Conservation (phyloP, 2,113 vertebrate species). For the Passer montanus region DNA sequence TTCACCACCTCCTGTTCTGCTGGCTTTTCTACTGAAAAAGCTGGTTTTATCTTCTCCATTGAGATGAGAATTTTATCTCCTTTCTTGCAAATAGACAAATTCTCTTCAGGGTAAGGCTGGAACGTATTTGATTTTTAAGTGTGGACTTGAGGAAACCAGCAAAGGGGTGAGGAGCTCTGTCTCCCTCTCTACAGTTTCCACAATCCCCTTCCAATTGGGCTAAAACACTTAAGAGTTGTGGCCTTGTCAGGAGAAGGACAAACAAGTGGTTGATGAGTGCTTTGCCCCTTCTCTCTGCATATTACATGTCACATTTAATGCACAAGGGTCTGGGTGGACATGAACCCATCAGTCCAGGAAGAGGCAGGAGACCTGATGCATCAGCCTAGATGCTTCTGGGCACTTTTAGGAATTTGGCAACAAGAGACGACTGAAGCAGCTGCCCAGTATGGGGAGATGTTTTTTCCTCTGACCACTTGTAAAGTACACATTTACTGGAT, state of each 20-base stretch:
- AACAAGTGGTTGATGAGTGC: background rate
- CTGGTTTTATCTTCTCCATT: background rate
- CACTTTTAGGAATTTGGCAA: conserved; percentile 35
- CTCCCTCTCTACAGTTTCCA: background rate
- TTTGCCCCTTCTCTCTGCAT: background rate
- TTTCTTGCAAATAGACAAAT: background rate
- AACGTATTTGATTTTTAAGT: background rate
- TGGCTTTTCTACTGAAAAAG: background rate
- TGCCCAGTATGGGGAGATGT: conserved; percentile 29
- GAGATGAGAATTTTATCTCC: background rate
- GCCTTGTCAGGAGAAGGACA: background rate
- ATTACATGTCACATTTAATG: background rate
- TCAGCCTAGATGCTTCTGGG: background rate
- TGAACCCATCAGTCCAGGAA: background rate
- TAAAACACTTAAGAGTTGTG: background rate
- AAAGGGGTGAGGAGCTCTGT: background rate
- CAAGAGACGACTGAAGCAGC: background rate
- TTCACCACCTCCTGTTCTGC: background rate
- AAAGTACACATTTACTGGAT: conserved; percentile 29
- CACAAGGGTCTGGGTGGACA: background rate
- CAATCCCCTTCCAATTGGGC: background rate
- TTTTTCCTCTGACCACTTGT: conserved; percentile 52
- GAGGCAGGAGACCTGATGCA: background rate
- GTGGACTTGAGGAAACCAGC: background rate
- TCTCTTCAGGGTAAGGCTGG: background rate